Evolutionary conservation across 2,113 vertebrate species (phyloP).

Genomic region (Empidonax traillii): DNA sequence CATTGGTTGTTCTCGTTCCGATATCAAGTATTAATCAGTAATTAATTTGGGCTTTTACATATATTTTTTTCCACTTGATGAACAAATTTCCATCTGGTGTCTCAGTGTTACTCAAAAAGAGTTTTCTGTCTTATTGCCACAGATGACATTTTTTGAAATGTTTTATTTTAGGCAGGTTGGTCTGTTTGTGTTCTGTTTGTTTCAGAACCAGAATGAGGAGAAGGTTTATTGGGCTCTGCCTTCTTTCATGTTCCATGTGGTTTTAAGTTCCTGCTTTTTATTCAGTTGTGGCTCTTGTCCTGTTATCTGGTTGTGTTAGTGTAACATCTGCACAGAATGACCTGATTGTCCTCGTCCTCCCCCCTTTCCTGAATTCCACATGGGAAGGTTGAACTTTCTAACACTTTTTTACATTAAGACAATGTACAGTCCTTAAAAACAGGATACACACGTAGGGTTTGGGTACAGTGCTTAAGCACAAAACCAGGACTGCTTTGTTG

Average conservation of each 20-base stretch:
- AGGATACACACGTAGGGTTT: background rate
- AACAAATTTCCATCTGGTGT: background rate
- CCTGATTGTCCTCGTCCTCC: background rate
- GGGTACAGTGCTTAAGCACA: background rate
- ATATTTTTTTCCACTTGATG: background rate
- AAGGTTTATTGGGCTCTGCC: background rate
- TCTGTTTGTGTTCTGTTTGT: background rate
- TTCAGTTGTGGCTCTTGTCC: background rate
- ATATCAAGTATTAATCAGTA: background rate
- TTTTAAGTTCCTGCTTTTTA: background rate
- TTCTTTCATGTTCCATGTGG: background rate
- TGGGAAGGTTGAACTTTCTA: conserved; percentile 10
- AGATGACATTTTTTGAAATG: background rate
- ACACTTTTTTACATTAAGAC: conserved; percentile 11
- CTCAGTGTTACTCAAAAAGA: background rate
- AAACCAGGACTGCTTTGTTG: background rate
- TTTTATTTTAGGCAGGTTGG: background rate
- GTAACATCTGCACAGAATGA: background rate
- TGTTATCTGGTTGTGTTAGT: background rate
- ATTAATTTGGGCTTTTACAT: background rate
- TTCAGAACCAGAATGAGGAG: background rate
- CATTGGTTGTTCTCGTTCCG: background rate
- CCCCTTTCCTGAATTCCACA: background rate
- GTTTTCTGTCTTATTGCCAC: background rate
- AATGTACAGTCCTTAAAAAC: conserved; percentile 27